phyloP scores from a whole-genome alignment of 1,140 invertebrate species.

The Drosophila lacteicornis region DNA sequence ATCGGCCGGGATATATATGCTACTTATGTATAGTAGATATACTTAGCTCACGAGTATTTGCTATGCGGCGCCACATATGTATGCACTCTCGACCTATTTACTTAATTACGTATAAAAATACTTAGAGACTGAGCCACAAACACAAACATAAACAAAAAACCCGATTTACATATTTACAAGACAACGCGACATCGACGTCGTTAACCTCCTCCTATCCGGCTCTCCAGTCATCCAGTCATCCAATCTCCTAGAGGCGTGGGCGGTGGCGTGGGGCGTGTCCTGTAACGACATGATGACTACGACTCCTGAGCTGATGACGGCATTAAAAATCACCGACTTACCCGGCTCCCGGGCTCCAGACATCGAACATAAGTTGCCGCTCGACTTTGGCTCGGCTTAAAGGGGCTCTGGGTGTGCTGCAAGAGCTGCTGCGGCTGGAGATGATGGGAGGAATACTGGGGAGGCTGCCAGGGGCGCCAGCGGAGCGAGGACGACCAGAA shows the following conservation, averaged over 20 bases:
- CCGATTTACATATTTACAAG: slow-evolving; percentile 76
- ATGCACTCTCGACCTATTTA: slow-evolving; percentile 53
- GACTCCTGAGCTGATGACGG: slow-evolving; percentile 48
- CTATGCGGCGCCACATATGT: slow-evolving; percentile 7
- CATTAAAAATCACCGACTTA: slow-evolving; percentile 59
- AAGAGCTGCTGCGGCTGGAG: neutral
- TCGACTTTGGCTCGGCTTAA: slow-evolving; percentile 51
- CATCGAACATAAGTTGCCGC: slow-evolving; percentile 72
- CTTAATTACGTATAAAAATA: slow-evolving; percentile 84
- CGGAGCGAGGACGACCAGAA: slow-evolving; percentile 35
- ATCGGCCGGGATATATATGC: slow-evolving; percentile 1
- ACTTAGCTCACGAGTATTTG: slow-evolving; percentile 10
- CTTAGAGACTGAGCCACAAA: slow-evolving; percentile 69
- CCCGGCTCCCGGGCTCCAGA: slow-evolving; percentile 47
- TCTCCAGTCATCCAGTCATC: slow-evolving; percentile 9
- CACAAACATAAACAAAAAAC: slow-evolving; percentile 66
- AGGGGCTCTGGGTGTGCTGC: slow-evolving; percentile 7
- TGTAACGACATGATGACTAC: slow-evolving; percentile 45
- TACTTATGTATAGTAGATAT: slow-evolving; percentile 21
- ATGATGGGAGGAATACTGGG: neutral
- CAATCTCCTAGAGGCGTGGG: slow-evolving; percentile 20
- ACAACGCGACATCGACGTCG: slow-evolving; percentile 46
- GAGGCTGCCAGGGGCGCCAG: slow-evolving; percentile 3
- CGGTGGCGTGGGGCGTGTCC: slow-evolving; percentile 19
- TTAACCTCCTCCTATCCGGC: slow-evolving; percentile 22